phyloP scores from a whole-genome alignment of 2,888 invertebrate species.

The Acleris sparsana region DNA sequence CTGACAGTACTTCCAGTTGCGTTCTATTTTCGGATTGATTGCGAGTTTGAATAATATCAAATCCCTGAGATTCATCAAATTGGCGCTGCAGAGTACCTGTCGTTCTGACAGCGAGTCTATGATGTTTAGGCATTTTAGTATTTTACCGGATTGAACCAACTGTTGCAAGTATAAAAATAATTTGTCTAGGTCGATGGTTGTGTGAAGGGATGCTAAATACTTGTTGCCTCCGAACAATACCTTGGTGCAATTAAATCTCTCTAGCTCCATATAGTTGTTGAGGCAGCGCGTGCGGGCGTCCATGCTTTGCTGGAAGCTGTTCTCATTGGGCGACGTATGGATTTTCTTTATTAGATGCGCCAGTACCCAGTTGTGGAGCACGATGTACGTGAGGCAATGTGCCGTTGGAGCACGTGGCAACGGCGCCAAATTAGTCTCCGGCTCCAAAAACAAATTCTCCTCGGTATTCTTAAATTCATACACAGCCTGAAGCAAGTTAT shows the following conservation, averaged over 20 bases:
- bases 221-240: slow-evolving; percentile 82
- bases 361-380: slow-evolving; percentile 87
- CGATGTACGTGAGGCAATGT: slow-evolving; percentile 85
- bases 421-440: slow-evolving; percentile 70
- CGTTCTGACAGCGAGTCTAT: slow-evolving; percentile 84
- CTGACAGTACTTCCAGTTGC: slow-evolving; percentile 79
- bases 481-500: slow-evolving; percentile 67
- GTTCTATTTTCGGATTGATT: slow-evolving; percentile 72
- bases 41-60: slow-evolving; percentile 84
- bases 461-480: slow-evolving; percentile 74
- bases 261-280: slow-evolving; percentile 83
- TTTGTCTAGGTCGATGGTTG: slow-evolving; percentile 77
- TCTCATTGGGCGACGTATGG: slow-evolving; percentile 80
- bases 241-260: slow-evolving; percentile 80
- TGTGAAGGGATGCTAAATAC: slow-evolving; percentile 84
- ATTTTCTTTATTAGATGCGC: slow-evolving; percentile 87
- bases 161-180: slow-evolving; percentile 79
- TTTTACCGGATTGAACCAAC: slow-evolving; percentile 69
- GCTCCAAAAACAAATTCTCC: slow-evolving; percentile 78
- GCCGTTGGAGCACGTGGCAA: slow-evolving; percentile 74
- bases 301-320: slow-evolving; percentile 74
- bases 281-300: slow-evolving; percentile 84
- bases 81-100: slow-evolving; percentile 74
- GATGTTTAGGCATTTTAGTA: slow-evolving; percentile 78
- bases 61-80: slow-evolving; percentile 83